These are phyloP conservation scores for Elachura formosa DNA, from an alignment of 2,113 vertebrate genomes.

Conservation along the genomic window DNA sequence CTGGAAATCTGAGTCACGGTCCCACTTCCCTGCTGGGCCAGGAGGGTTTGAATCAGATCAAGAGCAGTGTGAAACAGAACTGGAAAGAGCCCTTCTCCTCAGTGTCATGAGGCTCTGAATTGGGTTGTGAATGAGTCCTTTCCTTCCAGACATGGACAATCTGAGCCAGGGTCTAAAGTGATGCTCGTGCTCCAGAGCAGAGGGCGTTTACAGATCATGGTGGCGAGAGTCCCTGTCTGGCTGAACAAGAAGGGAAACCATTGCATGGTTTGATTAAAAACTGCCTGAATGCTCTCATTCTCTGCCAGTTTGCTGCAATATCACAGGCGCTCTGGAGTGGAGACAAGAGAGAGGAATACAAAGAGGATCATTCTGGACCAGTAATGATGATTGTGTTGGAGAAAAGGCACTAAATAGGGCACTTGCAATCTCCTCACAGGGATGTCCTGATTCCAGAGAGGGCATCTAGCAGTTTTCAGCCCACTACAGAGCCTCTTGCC, in stretches of 20 bases:
- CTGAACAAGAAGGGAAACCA: background rate
- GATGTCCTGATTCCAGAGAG: background rate
- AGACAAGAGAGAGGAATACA: background rate
- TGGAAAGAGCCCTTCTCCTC: background rate
- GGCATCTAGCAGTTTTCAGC: background rate
- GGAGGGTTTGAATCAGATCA: slow-evolving; percentile 22
- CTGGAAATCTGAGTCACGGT: background rate
- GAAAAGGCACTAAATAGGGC: background rate
- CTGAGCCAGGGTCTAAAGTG: slow-evolving; percentile 16
- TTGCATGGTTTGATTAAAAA: background rate
- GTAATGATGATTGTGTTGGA: background rate
- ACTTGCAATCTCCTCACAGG: background rate
- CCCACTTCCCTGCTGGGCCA: background rate
- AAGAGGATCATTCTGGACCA: background rate
- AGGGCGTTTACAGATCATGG: background rate
- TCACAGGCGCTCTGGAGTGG: background rate
- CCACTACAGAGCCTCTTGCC: background rate
- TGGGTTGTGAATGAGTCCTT: background rate
- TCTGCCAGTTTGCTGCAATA: background rate
- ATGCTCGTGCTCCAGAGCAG: background rate
- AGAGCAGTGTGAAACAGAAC: background rate
- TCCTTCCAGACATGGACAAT: background rate
- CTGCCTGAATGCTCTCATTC: background rate
- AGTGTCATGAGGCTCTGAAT: slow-evolving; percentile 46
- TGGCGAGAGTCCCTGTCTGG: background rate